Percentiles rank a stretch among this genome's conserved stretches.
Conservation (phyloP, 2,113 vertebrate species). For the Misgurnus anguillicaudatus region DNA sequence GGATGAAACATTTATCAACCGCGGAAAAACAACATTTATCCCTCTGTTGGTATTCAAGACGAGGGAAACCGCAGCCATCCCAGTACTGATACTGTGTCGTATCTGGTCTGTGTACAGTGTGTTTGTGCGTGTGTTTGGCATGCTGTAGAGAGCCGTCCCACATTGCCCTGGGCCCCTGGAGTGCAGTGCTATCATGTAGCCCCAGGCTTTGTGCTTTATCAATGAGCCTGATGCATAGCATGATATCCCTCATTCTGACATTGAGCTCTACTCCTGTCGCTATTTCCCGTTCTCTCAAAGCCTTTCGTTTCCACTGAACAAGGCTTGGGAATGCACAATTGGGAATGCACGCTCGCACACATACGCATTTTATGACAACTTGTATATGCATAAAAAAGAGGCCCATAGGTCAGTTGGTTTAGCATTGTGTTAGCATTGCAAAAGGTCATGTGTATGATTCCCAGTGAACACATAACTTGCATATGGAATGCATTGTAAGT, state of each 20-base stretch:
- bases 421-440: no score
- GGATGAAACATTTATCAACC: conserved; percentile 31
- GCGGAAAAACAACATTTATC: conserved; percentile 23
- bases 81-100: not conserved
- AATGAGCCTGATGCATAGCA: conserved; percentile 11
- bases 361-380: no score
- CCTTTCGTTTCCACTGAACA: not conserved
- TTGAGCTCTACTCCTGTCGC: conserved; percentile 6
- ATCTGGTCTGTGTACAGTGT: not conserved
- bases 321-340: not conserved
- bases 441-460: no score
- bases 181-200: conserved; percentile 13
- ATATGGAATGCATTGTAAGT: no score
- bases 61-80: not conserved
- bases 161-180: conserved; percentile 13
- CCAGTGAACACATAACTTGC: no score
- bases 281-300: not conserved
- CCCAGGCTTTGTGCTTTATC: conserved; percentile 22
- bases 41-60: conserved; percentile 25
- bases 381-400: no score
- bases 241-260: conserved; percentile 9
- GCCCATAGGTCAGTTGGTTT: no score
- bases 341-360: no score
- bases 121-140: not conserved
- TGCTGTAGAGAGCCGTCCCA: not conserved